Base-by-base conservation (phyloP, 2,888 invertebrate species). In the Elegia similella region DNA sequence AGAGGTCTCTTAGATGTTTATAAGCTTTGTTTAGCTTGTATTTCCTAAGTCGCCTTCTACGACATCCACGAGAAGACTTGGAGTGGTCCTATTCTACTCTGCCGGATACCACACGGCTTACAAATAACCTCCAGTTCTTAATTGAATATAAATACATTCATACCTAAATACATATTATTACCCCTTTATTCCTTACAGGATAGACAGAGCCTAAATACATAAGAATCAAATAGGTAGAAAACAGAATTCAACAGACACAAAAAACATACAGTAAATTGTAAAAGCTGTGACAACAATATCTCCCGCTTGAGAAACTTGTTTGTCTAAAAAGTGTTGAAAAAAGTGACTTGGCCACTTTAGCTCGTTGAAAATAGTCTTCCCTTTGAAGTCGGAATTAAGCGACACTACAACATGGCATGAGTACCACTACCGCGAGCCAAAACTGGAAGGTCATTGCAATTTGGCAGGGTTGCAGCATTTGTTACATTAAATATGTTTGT, bases 391-490 rank as follows among this genome's bases (percentile, higher is more conserved):
- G 43, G 54, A 44, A 44, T 55, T 55, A 55, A 44, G 44, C 54
- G 54, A 44, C 44, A 34, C 43, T 43, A 34, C 30, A 55, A 43
- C 44, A 55, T 55, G 54, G 54, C 54, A 55, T 44, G 32, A 55
- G 54, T 15, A n/a, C 32, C 44, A 44, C 32, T 55, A 48, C 8
- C 48, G 29, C 42, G 56, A 48, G 56, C 56, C 56, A 56, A 56
- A 48, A 56, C 42, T 56, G 48, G 56, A 56, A 48, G 56, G 48
- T 56, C 47, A 48, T 42, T 56, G 56, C 48, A 42, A 56, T 56
- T 56, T 56, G 56, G 56, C 56, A 48, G 42, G 17, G 13, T 47
- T 56, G 30, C 56, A 30, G 44, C 54, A 47, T 47, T 38, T 52
- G 38, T 52, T 42, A 34, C 52, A 48, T 38, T 56, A 56, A 55